Evolutionary conservation across 64 coral and sea anemone genomes (phyloP).

Genomic region (Dendrophyllia cribrosa): DNA sequence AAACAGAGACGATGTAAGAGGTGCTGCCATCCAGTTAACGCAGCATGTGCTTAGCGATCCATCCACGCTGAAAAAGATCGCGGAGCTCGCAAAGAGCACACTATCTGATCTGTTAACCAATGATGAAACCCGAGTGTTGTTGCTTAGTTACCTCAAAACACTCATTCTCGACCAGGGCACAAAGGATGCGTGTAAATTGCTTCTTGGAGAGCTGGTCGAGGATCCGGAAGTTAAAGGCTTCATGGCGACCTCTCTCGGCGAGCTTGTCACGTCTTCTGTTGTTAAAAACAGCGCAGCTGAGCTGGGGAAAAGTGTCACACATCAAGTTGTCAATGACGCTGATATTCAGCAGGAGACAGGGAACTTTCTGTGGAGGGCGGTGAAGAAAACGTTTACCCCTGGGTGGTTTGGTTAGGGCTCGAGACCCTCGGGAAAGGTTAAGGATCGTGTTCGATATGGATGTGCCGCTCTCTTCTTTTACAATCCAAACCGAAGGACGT

Average conservation of each 20-base stretch:
- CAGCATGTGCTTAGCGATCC: constrained; percentile 81
- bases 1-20: constrained; percentile 73
- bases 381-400: constrained; percentile 85
- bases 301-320: constrained; percentile 87
- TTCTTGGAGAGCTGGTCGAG: constrained; percentile 67
- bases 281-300: constrained; percentile 90
- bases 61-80: constrained; percentile 65
- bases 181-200: constrained; percentile 58
- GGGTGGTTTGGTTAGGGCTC: constrained; percentile 66
- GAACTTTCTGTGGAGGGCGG: constrained; percentile 83
- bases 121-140: constrained; percentile 27
- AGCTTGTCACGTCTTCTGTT: constrained; percentile 86
- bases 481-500: too few relatives aligned
- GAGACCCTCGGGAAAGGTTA: neutral
- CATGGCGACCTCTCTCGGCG: constrained; percentile 74
- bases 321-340: constrained; percentile 84
- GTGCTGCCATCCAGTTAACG: constrained; percentile 55
- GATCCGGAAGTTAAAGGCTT: constrained; percentile 81
- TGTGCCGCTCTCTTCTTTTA: too few relatives aligned
- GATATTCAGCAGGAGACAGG: constrained; percentile 90
- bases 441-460: too few relatives aligned
- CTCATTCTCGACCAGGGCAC: constrained; percentile 87
- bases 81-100: constrained; percentile 71
- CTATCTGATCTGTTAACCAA: constrained; percentile 60
- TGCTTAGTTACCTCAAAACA: constrained; percentile 70